Percentiles rank a stretch among this genome's conserved stretches.
Conservation (phyloP, 2,888 invertebrate genomes). For the Callosobruchus maculatus region DNA sequence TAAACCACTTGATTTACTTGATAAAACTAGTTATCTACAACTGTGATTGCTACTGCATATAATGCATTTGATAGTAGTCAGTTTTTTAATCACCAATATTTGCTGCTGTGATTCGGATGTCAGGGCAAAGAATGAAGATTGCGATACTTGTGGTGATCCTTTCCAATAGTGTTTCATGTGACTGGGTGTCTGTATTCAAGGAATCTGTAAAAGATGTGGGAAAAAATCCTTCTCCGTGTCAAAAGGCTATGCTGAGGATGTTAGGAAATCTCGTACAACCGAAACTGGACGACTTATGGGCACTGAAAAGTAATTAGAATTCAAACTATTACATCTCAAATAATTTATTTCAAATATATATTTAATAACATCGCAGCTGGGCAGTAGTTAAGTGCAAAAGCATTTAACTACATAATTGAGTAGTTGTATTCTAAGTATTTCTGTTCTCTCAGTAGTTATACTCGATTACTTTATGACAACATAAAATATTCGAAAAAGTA, state of each 20-base stretch:
- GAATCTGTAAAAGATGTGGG: neutral
- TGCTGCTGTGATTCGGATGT: neutral
- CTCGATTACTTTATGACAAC: too few species aligned
- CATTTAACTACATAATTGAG: too few species aligned
- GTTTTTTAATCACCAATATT: neutral
- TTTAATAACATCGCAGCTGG: too few species aligned
- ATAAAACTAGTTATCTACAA: neutral
- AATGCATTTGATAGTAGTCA: neutral
- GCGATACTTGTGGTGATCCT: neutral
- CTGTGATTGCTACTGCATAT: neutral
- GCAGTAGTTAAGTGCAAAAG: too few species aligned
- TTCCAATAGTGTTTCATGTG: neutral
- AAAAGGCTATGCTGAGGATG: neutral
- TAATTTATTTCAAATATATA: neutral
- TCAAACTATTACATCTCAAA: neutral
- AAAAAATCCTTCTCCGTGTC: neutral
- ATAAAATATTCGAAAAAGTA: too few species aligned
- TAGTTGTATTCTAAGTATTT: too few species aligned
- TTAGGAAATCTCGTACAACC: neutral
- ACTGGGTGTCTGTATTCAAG: neutral
- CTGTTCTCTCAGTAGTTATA: too few species aligned
- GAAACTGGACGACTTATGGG: slow-evolving; percentile 2
- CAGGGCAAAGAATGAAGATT: neutral
- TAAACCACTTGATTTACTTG: neutral
- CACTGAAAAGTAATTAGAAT: slow-evolving; percentile 4